These are phyloP conservation scores for Ciconia stormi DNA, from an alignment of 2,113 vertebrate genomes.

Conservation along the genomic window DNA sequence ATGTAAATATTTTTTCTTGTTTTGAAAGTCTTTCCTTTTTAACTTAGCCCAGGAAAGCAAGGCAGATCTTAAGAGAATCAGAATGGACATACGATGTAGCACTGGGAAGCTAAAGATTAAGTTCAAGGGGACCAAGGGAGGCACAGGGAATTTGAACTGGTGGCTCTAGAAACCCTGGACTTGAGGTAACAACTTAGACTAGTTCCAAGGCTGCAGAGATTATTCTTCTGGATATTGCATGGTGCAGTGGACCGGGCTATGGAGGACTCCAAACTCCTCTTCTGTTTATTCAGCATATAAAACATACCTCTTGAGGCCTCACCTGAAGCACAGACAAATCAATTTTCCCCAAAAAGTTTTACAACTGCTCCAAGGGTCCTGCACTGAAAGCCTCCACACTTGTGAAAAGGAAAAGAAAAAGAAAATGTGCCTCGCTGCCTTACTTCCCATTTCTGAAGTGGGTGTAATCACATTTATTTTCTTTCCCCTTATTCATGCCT, in stretches of 20 bases:
- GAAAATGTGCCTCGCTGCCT: background rate
- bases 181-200: background rate
- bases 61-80: background rate
- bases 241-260: fast-evolving
- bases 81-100: background rate
- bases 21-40: background rate
- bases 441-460: background rate
- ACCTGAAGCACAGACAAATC: background rate
- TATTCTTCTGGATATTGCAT: background rate
- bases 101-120: background rate
- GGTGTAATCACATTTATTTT: background rate
- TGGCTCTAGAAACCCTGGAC: background rate
- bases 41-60: background rate
- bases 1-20: background rate
- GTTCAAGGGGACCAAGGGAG: background rate
- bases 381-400: background rate
- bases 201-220: background rate
- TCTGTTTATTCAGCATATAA: background rate
- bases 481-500: background rate
- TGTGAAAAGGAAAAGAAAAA: background rate
- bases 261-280: background rate
- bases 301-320: background rate
- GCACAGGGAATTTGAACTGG: background rate
- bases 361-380: background rate
- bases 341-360: background rate